Percentiles rank a stretch among this genome's conserved stretches.
Evolutionary conservation across 2,113 vertebrate species (phyloP).

Genomic region (Patagioenas fasciata): DNA sequence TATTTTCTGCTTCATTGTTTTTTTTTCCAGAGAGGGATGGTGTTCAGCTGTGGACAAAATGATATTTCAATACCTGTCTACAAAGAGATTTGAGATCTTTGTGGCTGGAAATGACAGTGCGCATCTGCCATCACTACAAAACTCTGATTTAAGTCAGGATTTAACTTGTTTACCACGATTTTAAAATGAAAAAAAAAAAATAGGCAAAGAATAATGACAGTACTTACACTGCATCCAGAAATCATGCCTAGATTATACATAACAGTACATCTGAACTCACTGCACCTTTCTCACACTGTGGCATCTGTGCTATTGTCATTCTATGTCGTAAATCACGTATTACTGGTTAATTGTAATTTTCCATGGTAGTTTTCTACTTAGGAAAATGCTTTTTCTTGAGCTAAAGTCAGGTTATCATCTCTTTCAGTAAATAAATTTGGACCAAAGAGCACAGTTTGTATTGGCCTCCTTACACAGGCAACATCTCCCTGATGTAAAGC

Average conservation of each 20-base stretch:
- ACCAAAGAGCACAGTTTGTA: not conserved
- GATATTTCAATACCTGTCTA: not conserved
- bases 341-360: not conserved
- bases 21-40: not conserved
- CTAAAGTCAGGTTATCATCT: not conserved
- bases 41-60: not conserved
- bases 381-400: not conserved
- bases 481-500: not conserved
- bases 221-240: not conserved
- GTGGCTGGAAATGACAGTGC: not conserved
- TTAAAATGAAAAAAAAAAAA: not conserved
- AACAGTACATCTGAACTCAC: not conserved
- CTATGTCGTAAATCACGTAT: not conserved
- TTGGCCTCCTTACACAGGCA: not conserved
- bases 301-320: not conserved
- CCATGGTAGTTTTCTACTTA: not conserved
- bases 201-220: accelerated
- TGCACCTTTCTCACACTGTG: not conserved
- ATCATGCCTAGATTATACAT: not conserved
- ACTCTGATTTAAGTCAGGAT: not conserved
- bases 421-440: not conserved
- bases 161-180: not conserved
- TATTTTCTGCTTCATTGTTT: not conserved
- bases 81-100: not conserved
- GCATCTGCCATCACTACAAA: not conserved